Conservation (phyloP, 2,888 invertebrate genomes). For the Drosophila koepferae region DNA sequence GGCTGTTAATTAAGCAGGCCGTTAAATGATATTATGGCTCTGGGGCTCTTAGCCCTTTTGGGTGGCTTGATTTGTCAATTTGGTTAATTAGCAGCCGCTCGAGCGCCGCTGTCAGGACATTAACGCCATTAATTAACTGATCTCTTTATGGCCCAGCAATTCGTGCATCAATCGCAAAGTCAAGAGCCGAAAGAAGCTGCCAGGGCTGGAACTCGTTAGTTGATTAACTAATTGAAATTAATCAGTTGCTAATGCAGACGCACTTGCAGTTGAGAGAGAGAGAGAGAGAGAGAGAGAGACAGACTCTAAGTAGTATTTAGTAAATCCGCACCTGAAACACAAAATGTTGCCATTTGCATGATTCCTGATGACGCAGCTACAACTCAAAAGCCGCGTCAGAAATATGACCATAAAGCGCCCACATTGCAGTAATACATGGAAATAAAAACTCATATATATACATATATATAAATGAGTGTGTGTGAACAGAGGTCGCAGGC, state of each 20-base stretch:
- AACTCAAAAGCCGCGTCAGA: constrained; percentile 18
- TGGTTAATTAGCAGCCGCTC: constrained; percentile 63
- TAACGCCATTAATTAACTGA: constrained; percentile 75
- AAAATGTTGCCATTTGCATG: constrained; percentile 44
- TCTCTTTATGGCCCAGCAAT: constrained; percentile 54
- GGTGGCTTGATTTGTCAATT: constrained; percentile 71
- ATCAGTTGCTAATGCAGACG: not conserved
- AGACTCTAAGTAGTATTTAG: not conserved
- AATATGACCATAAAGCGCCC: constrained; percentile 30
- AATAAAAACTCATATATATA: not conserved
- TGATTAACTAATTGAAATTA: constrained; percentile 14
- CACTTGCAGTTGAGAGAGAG: no score
- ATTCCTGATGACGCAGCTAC: constrained; percentile 10
- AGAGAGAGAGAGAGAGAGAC: no score
- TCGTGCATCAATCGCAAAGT: constrained; percentile 37
- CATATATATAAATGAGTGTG: not conserved
- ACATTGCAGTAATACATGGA: not conserved
- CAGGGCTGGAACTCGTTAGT: not conserved
- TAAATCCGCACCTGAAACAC: constrained; percentile 9
- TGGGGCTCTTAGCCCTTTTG: constrained; percentile 15
- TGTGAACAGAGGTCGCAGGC: not conserved
- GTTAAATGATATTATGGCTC: constrained; percentile 57
- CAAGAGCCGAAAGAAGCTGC: not conserved
- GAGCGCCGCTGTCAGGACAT: constrained; percentile 49
- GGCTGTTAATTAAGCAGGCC: constrained; percentile 64